A percentile compares a stretch with the other conserved stretches of the same genome.
phyloP scores from a whole-genome alignment of 2,888 invertebrate species.

The Metacarcinus magister region DNA sequence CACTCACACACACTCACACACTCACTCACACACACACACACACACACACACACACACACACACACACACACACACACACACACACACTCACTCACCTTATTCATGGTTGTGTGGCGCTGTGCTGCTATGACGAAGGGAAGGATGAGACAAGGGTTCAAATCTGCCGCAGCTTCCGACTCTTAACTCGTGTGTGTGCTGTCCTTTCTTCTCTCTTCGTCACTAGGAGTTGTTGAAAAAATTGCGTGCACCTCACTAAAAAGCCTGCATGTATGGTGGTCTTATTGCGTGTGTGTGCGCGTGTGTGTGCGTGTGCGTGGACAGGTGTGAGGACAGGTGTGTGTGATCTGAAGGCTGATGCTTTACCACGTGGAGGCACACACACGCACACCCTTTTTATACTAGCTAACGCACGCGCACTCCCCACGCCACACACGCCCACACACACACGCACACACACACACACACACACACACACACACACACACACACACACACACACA shows the following conservation, averaged over 20 bases:
- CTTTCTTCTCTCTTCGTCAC: not conserved
- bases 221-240: not conserved
- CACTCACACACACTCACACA: not conserved
- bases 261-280: not conserved
- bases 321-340: not conserved
- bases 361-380: not conserved
- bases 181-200: not conserved
- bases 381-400: constrained; percentile 3
- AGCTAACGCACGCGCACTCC: not conserved
- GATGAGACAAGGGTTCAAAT: not conserved
- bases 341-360: not conserved
- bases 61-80: no score
- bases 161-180: no score
- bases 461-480: no score
- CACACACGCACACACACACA: not conserved
- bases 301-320: no score
- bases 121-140: not conserved
- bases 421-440: not conserved
- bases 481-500: no score
- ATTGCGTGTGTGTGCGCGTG: not conserved
- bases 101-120: not conserved
- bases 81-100: no score
- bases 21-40: not conserved
- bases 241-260: not conserved
- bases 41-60: no score